Conservation (phyloP, 2,888 invertebrate genomes). For the Idaea dimidiata region DNA sequence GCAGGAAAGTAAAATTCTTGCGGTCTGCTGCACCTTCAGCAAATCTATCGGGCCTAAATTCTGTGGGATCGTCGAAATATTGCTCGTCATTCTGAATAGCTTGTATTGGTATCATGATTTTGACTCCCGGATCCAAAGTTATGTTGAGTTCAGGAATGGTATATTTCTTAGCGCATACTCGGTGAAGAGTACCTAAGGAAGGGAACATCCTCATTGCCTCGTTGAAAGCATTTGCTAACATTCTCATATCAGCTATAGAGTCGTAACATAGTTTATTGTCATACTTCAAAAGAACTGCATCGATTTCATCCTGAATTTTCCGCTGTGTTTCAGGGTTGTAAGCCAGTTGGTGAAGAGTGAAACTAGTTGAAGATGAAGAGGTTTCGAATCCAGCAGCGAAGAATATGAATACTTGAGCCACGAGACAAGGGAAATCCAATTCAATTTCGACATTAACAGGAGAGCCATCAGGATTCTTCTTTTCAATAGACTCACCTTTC, state of each 20-base stretch:
- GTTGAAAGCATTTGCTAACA: conserved; percentile 50
- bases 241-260: conserved; percentile 50
- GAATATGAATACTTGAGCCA: conserved; percentile 58
- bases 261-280: conserved; percentile 54
- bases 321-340: conserved; percentile 57
- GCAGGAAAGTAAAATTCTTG: conserved; percentile 46
- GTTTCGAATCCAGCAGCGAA: conserved; percentile 74
- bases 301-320: conserved; percentile 60
- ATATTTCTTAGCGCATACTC: conserved; percentile 45
- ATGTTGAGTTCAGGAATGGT: conserved; percentile 46
- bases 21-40: conserved; percentile 25
- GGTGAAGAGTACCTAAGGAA: conserved; percentile 46
- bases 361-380: conserved; percentile 64
- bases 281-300: conserved; percentile 47
- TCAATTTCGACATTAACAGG: conserved; percentile 45
- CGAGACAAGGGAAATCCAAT: conserved; percentile 44
- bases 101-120: conserved; percentile 52
- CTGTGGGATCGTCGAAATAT: conserved; percentile 51
- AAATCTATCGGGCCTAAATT: conserved; percentile 54
- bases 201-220: conserved; percentile 57
- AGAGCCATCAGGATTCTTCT: conserved; percentile 43
- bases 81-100: conserved; percentile 56
- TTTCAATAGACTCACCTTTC: conserved; percentile 52
- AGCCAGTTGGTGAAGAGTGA: conserved; percentile 58
- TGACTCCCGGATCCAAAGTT: conserved; percentile 55